Evolutionary conservation across 2,797 vertebrate genomes (phyloP), one percentile per base, ranked within the genome.

Genomic region (Fratercula arctica): DNA sequence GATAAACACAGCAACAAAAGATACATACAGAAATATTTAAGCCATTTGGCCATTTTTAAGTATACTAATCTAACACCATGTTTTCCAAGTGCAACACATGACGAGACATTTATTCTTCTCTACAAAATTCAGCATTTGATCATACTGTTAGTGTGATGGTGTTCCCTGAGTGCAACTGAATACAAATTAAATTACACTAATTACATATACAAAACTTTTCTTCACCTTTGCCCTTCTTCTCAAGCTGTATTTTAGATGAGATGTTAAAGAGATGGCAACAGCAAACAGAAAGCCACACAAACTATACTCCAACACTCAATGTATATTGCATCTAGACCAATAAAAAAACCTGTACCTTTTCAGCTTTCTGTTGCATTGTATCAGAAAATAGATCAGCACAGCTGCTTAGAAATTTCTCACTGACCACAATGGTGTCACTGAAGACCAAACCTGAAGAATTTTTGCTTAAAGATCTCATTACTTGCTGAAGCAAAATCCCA

Each of bases 341-440:
- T 10, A 31, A 79, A 95, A 28, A 15, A 3, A 4, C 16, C 16
- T 50, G 57, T 98, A 99, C 99, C 98, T 99, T 99, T 98, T 99
- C 98, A 68, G 99, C 99, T 96, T 99, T 99, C 79, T 98, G 98
- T 87, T 98, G 99, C 99, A 99, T 99, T 89, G 97, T 94, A 43
- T 98, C 98, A 57, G 98, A 98, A 96, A 99, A 99, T 0, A 99
- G 94, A 41, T 98, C 96, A 28, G 97, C 89, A 95, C 99, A 99
- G 96, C 96, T 98, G 96, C 92, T 98, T 95, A 99, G 96, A 97
- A 99, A 99, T 90, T 99, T 99, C 97, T 99, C 99, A 41, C 99
- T 99, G 97, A 99, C 98, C 8, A 99, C 99, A 24, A 99, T 96
- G 2, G 99, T 99, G 89, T 98, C 98, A 13, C 96, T 98, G 76